These are phyloP conservation scores for Pyrochroa serraticornis DNA, from an alignment of 2,888 invertebrate species.

Conservation along the genomic window DNA sequence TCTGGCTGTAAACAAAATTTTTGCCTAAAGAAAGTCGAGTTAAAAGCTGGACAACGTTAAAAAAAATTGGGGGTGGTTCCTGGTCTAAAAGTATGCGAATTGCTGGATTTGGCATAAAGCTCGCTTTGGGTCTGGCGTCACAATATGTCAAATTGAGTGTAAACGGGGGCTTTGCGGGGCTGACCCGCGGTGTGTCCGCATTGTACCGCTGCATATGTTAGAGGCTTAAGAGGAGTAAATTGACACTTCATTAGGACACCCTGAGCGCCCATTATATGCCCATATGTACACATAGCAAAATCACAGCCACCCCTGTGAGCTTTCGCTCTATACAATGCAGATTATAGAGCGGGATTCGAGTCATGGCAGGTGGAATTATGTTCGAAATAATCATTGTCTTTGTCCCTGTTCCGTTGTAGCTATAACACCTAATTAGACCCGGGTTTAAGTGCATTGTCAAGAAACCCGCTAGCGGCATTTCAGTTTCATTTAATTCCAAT, in stretches of 20 bases:
- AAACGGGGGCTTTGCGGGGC: conserved; percentile 42
- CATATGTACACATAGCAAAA: conserved; percentile 49
- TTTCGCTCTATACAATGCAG: conserved; percentile 32
- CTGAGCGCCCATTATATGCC: conserved; percentile 50
- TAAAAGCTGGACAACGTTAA: too few relatives aligned
- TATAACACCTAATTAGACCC: too few relatives aligned
- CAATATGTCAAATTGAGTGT: conserved; percentile 60
- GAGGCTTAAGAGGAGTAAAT: conserved; percentile 52
- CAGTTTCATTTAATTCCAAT: not conserved
- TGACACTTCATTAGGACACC: conserved; percentile 58
- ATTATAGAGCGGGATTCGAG: conserved; percentile 34
- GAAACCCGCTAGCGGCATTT: not conserved
- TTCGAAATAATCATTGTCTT: conserved; percentile 51
- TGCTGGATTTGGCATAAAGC: not conserved
- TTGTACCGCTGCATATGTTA: conserved; percentile 48
- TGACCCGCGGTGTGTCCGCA: conserved; percentile 15
- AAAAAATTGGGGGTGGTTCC: too few relatives aligned
- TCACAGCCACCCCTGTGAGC: conserved; percentile 31
- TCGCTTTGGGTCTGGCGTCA: conserved; percentile 22
- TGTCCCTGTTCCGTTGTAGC: too few relatives aligned
- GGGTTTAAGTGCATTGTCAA: too few relatives aligned
- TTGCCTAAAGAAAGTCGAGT: too few relatives aligned
- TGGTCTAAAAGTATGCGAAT: too few relatives aligned
- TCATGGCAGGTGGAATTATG: conserved; percentile 46
- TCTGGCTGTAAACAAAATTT: too few relatives aligned